A percentile compares a stretch with the other conserved stretches of the same genome.
Conservation (phyloP, 2,888 invertebrate genomes). For the Synergus itoensis region DNA sequence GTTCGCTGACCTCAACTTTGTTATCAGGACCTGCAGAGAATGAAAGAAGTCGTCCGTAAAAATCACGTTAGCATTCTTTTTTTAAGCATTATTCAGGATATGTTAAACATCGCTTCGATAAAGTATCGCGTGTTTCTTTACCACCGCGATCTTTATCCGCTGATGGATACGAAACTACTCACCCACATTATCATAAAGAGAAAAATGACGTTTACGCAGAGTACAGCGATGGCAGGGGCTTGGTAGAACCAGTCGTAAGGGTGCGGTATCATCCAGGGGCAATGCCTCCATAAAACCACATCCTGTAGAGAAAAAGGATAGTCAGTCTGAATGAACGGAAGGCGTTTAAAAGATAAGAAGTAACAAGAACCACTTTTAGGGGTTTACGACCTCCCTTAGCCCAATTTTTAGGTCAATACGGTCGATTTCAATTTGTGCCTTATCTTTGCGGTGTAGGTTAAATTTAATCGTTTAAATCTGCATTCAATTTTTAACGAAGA, state of each 20-base stretch:
- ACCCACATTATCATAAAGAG: conserved; percentile 94
- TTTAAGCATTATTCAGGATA: neutral
- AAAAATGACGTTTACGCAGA: conserved; percentile 90
- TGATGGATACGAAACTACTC: conserved; percentile 73
- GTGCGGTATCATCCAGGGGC: conserved; percentile 90
- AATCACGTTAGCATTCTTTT: neutral
- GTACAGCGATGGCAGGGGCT: conserved; percentile 89
- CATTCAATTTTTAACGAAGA: neutral
- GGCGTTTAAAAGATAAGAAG: conserved; percentile 10
- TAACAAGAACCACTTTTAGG: neutral
- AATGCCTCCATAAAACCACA: conserved; percentile 77
- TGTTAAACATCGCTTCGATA: neutral
- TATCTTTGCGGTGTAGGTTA: conserved; percentile 1
- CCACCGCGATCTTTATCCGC: conserved; percentile 2
- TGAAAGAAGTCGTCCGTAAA: conserved; percentile 64
- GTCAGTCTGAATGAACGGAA: conserved; percentile 31
- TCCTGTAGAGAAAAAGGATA: conserved; percentile 61
- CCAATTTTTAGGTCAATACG: conserved; percentile 2
- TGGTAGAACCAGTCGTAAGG: conserved; percentile 93
- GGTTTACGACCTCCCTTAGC: conserved; percentile 3
- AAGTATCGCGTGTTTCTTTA: neutral
- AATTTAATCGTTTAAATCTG: neutral
- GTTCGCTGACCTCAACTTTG: conserved; percentile 94
- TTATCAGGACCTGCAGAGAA: conserved; percentile 89
- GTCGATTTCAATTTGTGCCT: conserved; percentile 20